These are phyloP conservation scores for Gobiocypris rarus DNA, from an alignment of 2,113 vertebrate species.

Conservation along the genomic window DNA sequence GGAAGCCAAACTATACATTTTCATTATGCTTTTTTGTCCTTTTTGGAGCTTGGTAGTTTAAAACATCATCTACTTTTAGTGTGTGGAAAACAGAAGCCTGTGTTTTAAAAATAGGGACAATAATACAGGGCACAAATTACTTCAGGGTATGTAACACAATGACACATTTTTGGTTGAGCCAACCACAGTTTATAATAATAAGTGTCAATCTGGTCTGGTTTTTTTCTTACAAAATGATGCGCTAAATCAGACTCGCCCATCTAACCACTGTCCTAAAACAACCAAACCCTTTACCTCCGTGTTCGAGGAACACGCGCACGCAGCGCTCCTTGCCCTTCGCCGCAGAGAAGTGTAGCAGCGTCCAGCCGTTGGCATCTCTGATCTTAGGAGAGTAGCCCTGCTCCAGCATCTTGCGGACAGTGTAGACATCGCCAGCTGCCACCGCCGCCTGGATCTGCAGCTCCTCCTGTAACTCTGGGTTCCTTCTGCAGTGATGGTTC, in stretches of 20 bases:
- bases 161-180: too few relatives aligned
- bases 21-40: not conserved
- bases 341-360: slow-evolving; percentile 96
- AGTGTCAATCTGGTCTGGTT: not conserved
- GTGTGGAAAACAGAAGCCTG: not conserved
- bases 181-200: not conserved
- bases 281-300: slow-evolving; percentile 84
- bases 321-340: slow-evolving; percentile 97
- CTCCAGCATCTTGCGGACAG: slow-evolving; percentile 95
- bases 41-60: not conserved
- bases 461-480: slow-evolving; percentile 97
- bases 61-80: not conserved
- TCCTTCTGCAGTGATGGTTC: slow-evolving; percentile 97
- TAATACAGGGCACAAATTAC: not conserved
- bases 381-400: slow-evolving; percentile 96
- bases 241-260: not conserved
- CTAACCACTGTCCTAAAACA: not conserved
- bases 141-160: not conserved
- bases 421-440: slow-evolving; percentile 94
- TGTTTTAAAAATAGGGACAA: not conserved
- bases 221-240: not conserved
- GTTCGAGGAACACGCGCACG: slow-evolving; percentile 95
- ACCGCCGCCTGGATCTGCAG: slow-evolving; percentile 98
- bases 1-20: not conserved
- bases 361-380: slow-evolving; percentile 97